Evolutionary conservation across 1,140 invertebrate species (phyloP), one percentile per base, ranked within the genome.

Genomic region (Drosophila insularis): DNA sequence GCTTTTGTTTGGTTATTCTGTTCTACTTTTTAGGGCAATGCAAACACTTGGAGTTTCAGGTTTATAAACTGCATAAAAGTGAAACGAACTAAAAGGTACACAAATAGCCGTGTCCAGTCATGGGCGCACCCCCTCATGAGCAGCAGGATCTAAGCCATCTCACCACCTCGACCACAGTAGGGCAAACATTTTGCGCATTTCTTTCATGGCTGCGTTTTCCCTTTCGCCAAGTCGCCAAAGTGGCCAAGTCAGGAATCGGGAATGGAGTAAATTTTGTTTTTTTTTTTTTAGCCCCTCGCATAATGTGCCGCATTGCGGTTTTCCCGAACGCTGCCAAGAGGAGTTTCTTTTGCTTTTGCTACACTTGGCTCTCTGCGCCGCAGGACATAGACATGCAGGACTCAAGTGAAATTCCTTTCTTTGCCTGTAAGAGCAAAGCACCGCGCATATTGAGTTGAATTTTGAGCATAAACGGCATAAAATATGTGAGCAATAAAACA

Each of bases 401-500:
- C 68, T 68, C 62, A 73, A 70, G 59, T 53, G 71, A 77, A 81
- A 68, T 79, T 89, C 55, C 73, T 76, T 27, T 69, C 65, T 54
- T 23, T 68, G 40, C n/a, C 40, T 53, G 53, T 35, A 14, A 59
- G 71, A 53, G 59, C 35, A 6, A 46, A 59, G 71, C 37, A 68
- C 62, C 62, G 78, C 73, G 69, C 56, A 81, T 66, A 74, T 78
- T 80, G 82, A 77, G 67, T 70, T 78, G 78, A 87, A 74, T 87
- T 87, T 87, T 89, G 80, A 89, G 84, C 84, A 89, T 89, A 89
- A 89, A 89, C 84, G 84, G 84, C 84, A 89, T 89, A 89, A 89
- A 89, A 89, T 89, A 89, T 89, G 84, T 89, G 84, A 73, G 84
- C 84, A 89, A 84, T 89, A 89, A 89, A 89, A 89, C 84, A 89